Percentiles rank a stretch among this genome's conserved stretches.
Conservation (phyloP, 1,140 invertebrate genomes). For the Lutraria rhynchaena region DNA sequence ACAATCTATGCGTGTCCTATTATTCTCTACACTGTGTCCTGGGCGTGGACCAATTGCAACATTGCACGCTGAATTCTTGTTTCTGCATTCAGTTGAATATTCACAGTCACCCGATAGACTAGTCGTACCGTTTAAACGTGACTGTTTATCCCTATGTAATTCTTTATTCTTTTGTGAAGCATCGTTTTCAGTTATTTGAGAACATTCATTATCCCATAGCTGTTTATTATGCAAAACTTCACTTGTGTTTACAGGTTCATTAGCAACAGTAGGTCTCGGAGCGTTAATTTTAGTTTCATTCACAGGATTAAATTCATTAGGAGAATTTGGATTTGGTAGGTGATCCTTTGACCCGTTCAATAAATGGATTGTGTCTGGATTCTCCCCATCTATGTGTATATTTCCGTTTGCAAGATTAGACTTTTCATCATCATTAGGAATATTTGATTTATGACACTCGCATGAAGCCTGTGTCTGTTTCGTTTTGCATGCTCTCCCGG, state of each 20-base stretch:
- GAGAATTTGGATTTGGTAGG: neutral
- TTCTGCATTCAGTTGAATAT: neutral
- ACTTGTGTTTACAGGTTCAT: slow-evolving; percentile 5
- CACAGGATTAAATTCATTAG: slow-evolving; percentile 22
- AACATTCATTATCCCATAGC: neutral
- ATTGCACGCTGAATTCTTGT: neutral
- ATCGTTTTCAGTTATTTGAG: neutral
- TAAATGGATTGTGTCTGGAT: neutral
- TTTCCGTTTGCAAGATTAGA: neutral
- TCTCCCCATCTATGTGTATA: neutral
- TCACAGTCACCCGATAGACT: neutral
- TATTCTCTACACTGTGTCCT: neutral
- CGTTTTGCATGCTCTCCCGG: slow-evolving; percentile 22
- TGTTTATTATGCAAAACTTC: neutral
- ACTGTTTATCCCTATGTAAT: neutral
- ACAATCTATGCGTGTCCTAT: neutral
- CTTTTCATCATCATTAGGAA: neutral
- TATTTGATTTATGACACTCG: slow-evolving; percentile 24
- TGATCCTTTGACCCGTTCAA: neutral
- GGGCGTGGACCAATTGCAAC: neutral
- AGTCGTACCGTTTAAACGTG: neutral
- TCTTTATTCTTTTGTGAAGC: neutral
- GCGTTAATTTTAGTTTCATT: slow-evolving; percentile 18
- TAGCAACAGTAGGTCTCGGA: neutral
- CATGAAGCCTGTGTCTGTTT: slow-evolving; percentile 33